A percentile compares a stretch with the other conserved stretches of the same genome.
phyloP scores from a whole-genome alignment of 2,113 vertebrate species.

The Thunnus thynnus region DNA sequence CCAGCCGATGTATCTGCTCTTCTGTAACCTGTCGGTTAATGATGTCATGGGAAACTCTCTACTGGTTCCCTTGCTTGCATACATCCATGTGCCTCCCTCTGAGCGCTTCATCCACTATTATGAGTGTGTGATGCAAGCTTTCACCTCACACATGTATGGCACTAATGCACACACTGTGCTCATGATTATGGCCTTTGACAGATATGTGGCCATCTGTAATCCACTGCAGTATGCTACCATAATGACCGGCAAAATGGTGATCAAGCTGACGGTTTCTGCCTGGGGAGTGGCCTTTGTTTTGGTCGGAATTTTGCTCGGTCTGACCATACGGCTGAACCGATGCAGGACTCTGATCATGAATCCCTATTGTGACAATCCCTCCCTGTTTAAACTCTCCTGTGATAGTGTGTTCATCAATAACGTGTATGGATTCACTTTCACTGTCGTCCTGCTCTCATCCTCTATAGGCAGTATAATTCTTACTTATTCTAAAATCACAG shows the following conservation, averaged over 20 bases:
- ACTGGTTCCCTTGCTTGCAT: conserved; percentile 62
- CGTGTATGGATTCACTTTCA: conserved; percentile 70
- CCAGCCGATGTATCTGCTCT: conserved; percentile 77
- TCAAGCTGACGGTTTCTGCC: conserved; percentile 64
- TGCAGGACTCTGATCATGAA: conserved; percentile 68
- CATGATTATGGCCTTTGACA: conserved; percentile 81
- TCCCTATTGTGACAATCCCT: conserved; percentile 76
- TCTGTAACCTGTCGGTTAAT: conserved; percentile 71
- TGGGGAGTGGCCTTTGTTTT: conserved; percentile 67
- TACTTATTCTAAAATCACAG: conserved; percentile 74
- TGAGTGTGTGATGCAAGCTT: conserved; percentile 75
- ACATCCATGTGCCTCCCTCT: conserved; percentile 48
- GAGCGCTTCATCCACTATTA: conserved; percentile 67
- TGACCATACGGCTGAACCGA: conserved; percentile 70
- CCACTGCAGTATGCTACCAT: conserved; percentile 70
- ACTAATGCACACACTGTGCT: conserved; percentile 67
- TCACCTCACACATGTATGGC: conserved; percentile 62
- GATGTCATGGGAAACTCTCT: conserved; percentile 70
- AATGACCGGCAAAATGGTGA: conserved; percentile 71
- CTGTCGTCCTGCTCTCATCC: conserved; percentile 54
- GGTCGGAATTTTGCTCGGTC: conserved; percentile 67
- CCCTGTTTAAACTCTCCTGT: conserved; percentile 80
- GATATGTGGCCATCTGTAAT: conserved; percentile 81
- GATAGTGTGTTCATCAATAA: conserved; percentile 75
- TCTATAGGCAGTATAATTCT: conserved; percentile 71